Conservation (phyloP, 2,888 invertebrate species). For the Erebia palarica region DNA sequence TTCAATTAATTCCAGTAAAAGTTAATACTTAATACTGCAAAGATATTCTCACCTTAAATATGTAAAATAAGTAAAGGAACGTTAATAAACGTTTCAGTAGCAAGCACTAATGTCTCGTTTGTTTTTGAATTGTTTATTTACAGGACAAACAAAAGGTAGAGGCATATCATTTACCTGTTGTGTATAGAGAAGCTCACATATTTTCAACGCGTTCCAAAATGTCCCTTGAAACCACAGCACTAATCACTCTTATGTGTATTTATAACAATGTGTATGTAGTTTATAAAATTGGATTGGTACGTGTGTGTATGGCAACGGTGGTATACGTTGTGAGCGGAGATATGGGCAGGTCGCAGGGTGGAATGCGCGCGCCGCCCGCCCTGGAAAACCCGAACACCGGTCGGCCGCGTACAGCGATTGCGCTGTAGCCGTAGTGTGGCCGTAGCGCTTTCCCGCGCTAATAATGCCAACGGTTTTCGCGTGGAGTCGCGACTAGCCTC, state of each 20-base stretch:
- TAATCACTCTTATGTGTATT: constrained; percentile 10
- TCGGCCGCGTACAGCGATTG: constrained; percentile 31
- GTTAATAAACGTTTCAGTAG: constrained; percentile 10
- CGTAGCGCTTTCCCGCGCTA: constrained; percentile 55
- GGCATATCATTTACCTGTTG: background rate
- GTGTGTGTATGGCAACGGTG: constrained; percentile 22
- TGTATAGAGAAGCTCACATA: constrained; percentile 1
- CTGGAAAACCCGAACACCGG: constrained; percentile 51
- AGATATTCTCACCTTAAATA: background rate
- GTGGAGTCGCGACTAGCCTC: constrained; percentile 56
- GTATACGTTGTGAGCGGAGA: constrained; percentile 21
- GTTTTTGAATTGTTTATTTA: background rate
- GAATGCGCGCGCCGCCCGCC: constrained; percentile 74
- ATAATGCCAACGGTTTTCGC: constrained; percentile 63
- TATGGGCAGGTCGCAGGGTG: constrained; percentile 23
- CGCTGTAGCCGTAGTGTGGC: constrained; percentile 41
- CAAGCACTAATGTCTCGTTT: background rate
- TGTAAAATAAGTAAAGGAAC: background rate
- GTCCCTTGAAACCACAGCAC: constrained; percentile 10
- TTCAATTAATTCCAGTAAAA: constrained; percentile 12
- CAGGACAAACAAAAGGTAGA: constrained; percentile 2
- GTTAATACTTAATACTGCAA: background rate
- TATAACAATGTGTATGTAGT: constrained; percentile 6
- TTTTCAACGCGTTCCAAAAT: constrained; percentile 3
- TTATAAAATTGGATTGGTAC: background rate